These are phyloP conservation scores for Eremophila alpestris DNA, from an alignment of 2,797 vertebrate species.

Conservation along the genomic window DNA sequence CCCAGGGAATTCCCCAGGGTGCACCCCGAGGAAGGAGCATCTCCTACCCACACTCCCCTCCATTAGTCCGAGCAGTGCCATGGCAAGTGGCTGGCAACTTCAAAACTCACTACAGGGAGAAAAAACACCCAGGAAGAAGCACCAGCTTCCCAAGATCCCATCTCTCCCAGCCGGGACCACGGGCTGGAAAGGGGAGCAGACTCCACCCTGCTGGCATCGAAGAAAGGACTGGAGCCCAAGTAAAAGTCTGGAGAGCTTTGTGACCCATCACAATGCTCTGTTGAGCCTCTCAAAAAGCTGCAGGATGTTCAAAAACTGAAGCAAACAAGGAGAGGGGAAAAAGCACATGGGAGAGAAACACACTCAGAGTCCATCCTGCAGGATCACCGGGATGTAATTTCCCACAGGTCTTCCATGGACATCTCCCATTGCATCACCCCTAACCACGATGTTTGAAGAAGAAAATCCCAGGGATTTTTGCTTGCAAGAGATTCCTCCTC, in stretches of 20 bases:
- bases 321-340: not conserved
- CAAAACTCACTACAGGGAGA: not conserved
- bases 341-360: not conserved
- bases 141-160: not conserved
- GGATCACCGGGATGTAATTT: not conserved
- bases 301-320: not conserved
- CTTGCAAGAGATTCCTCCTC: not conserved
- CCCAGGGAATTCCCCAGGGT: not conserved
- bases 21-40: not conserved
- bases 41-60: not conserved
- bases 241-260: not conserved
- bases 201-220: not conserved
- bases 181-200: not conserved
- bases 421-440: too few species aligned
- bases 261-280: fast-evolving
- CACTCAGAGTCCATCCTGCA: not conserved
- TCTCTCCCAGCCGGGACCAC: not conserved
- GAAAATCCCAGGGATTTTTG: not conserved
- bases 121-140: not conserved
- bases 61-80: fast-evolving
- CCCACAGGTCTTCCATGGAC: not conserved
- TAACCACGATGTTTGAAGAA: not conserved
- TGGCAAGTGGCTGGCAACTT: fast-evolving
- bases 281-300: not conserved
- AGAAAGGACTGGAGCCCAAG: not conserved